Conservation (phyloP, 2,113 vertebrate genomes). For the Machaerirhynchus nigripectus region DNA sequence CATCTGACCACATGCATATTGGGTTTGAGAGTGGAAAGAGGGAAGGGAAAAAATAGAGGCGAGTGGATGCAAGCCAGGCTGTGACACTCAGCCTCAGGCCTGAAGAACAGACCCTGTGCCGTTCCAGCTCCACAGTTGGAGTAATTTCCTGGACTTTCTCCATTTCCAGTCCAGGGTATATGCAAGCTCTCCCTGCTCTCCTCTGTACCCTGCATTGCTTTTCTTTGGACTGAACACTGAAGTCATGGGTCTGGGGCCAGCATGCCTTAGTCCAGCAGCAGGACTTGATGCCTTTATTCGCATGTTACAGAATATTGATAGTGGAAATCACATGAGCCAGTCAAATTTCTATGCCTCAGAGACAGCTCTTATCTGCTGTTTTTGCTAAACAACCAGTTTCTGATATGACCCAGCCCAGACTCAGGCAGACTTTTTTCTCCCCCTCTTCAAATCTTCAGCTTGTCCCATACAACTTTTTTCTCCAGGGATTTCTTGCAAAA, state of each 20-base stretch:
- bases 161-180: neutral
- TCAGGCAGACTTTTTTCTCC: neutral
- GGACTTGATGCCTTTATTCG: neutral
- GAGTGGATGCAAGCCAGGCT: neutral
- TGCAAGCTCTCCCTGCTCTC: neutral
- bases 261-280: neutral
- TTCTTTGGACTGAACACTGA: neutral
- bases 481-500: neutral
- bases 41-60: neutral
- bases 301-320: fast-evolving
- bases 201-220: neutral
- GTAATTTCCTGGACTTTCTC: neutral
- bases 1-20: neutral
- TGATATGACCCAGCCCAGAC: neutral
- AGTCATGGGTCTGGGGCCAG: neutral
- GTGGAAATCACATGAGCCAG: neutral
- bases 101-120: neutral
- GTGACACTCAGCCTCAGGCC: neutral
- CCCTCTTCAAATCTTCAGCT: neutral
- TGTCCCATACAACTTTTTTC: neutral
- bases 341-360: neutral
- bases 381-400: neutral
- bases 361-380: neutral
- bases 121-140: neutral
- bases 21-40: neutral